Evolutionary conservation across 2,888 invertebrate genomes (phyloP).

Genomic region (Strigamia crassipes): DNA sequence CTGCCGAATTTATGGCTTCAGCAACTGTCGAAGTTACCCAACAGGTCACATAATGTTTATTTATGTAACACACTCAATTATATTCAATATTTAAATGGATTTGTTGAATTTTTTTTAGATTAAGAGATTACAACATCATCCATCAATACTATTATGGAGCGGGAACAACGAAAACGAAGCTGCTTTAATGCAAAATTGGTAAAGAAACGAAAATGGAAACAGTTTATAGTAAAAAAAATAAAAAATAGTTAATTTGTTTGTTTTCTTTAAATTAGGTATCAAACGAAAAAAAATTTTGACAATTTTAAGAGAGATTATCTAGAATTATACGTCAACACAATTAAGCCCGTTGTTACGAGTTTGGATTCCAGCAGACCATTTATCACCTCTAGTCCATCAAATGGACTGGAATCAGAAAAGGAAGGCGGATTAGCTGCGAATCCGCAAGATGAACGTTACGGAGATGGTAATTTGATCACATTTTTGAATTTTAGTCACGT

Average conservation of each 20-base stretch:
- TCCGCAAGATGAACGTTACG: conserved; percentile 79
- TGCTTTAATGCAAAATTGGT: conserved; percentile 57
- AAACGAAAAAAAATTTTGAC: conserved; percentile 62
- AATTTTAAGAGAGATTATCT: conserved; percentile 77
- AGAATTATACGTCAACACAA: conserved; percentile 77
- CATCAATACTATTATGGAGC: conserved; percentile 82
- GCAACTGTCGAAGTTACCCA: conserved; percentile 78
- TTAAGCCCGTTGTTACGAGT: conserved; percentile 68
- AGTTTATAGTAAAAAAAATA: not conserved
- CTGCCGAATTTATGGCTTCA: conserved; percentile 70
- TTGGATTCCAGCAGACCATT: conserved; percentile 71
- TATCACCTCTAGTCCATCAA: conserved; percentile 88
- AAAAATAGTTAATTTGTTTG: not conserved
- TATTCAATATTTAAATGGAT: not conserved
- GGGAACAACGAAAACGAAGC: conserved; percentile 61
- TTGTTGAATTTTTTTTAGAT: conserved; percentile 1
- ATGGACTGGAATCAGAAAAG: conserved; percentile 73
- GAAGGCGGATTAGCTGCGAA: conserved; percentile 78
- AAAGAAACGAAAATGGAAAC: not conserved
- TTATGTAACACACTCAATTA: conserved; percentile 55
- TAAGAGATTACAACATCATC: conserved; percentile 78
- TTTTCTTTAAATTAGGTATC: conserved; percentile 60
- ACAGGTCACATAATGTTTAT: conserved; percentile 66
- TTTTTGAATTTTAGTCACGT: not conserved
- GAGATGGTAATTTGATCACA: conserved; percentile 70